Percentiles rank a stretch among this genome's conserved stretches.
These are phyloP conservation scores for Pteropus alecto DNA, from an alignment of 2,113 vertebrate genomes.

Conservation along the genomic window DNA sequence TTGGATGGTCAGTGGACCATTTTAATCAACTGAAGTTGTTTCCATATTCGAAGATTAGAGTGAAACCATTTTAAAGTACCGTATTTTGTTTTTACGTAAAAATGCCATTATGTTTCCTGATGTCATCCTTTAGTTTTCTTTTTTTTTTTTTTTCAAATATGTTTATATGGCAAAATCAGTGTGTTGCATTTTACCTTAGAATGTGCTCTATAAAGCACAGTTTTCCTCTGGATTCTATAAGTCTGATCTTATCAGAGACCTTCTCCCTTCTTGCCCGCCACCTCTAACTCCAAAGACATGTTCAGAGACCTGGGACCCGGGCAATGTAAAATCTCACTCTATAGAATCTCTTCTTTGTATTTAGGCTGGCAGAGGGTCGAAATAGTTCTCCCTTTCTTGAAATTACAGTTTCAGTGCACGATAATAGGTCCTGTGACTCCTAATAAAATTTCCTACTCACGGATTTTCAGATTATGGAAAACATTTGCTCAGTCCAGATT, in stretches of 20 bases:
- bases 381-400: not conserved
- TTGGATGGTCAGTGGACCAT: not conserved
- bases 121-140: not conserved
- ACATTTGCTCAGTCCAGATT: not conserved
- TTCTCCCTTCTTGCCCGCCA: not conserved
- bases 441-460: not conserved
- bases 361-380: not conserved
- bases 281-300: not conserved
- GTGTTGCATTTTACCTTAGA: not conserved
- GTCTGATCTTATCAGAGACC: not conserved
- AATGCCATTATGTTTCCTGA: not conserved
- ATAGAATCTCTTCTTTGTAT: not conserved
- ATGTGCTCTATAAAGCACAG: not conserved
- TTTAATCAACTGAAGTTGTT: slow-evolving; percentile 20
- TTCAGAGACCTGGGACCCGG: not conserved
- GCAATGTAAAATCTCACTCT: not conserved
- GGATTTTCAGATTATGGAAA: not conserved
- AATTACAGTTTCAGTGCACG: not conserved
- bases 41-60: not conserved
- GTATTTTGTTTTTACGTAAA: not conserved
- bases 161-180: slow-evolving; percentile 14
- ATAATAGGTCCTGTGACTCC: not conserved
- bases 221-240: not conserved
- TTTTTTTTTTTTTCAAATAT: slow-evolving; percentile 28
- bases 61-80: slow-evolving; percentile 23